Evolutionary conservation across 2,797 vertebrate genomes (phyloP), one percentile per base, ranked within the genome.

Genomic region (Heliangelus exortis): DNA sequence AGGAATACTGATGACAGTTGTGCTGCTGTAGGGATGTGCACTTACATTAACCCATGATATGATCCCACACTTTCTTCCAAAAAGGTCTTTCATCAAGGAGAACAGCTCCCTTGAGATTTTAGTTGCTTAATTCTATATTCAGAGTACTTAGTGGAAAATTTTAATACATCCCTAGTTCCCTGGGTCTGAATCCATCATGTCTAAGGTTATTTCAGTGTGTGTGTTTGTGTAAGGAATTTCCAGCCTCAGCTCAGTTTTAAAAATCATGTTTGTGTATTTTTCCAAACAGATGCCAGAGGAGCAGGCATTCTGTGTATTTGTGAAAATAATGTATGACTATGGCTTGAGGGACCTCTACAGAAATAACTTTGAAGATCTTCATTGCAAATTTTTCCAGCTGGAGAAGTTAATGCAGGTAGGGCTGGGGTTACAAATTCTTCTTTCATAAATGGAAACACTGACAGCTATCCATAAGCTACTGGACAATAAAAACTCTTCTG

Each of bases 331-430:
- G 99, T 99, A 98, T 82, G 97, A 99, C 69, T 99, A 99, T 34
- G 98, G 98, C 89, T 98, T 99, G 81, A 97, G 99, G 93, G 98
- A 98, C 59, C 99, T 99, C 84, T 99, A 99, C 98, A 99, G 98
- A 98, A 99, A 99, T 98, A 99, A 99, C 97, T 99, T 99, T 96
- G 99, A 99, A 97, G 99, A 99, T 98, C 99, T 99, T 83, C 99
- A 99, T 84, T 99, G 99, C 98, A 99, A 99, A 98, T 99, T 99
- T 96, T 99, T 98, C 98, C 99, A 99, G 86, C 98, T 99, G 96
- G 99, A 99, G 96, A 98, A 98, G 92, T 97, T 99, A 79, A 98
- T 99, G 95, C 99, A 99, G 99, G 99, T 99, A 93, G 79, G 98
- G 28, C 73, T 43, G 61, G 65, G 66, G n/a, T 59, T 43, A 84